phyloP scores from a whole-genome alignment of 2,888 invertebrate species.

The Agonopterix alstromeriana region DNA sequence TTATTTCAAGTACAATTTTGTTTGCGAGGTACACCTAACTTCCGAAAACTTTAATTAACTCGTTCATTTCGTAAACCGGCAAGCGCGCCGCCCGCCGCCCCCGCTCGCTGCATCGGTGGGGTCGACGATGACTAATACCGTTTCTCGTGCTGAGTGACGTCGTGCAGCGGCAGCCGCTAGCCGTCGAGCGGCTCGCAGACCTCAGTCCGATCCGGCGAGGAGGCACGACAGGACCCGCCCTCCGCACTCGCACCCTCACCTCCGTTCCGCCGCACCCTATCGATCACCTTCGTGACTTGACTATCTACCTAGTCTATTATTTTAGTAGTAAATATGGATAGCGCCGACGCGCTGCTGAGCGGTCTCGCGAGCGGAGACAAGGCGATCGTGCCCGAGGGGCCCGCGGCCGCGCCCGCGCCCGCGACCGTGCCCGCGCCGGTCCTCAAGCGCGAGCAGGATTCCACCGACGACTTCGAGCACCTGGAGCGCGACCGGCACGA shows the following conservation, averaged over 20 bases:
- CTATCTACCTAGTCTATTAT: slow-evolving; percentile 8
- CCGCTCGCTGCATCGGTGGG: slow-evolving; percentile 34
- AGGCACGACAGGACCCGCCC: slow-evolving; percentile 56
- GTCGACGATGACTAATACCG: slow-evolving; percentile 68
- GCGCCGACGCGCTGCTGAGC: slow-evolving; percentile 48
- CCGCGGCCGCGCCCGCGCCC: slow-evolving; percentile 16
- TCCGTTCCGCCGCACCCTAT: slow-evolving; percentile 44
- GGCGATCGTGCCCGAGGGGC: slow-evolving; percentile 16
- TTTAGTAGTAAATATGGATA: slow-evolving; percentile 41
- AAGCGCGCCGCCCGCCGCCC: slow-evolving; percentile 36
- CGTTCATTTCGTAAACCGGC: background rate
- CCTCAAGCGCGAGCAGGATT: slow-evolving; percentile 80
- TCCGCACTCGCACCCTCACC: slow-evolving; percentile 44
- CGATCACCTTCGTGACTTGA: slow-evolving; percentile 30
- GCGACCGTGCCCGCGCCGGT: slow-evolving; percentile 18
- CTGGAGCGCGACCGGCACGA: slow-evolving; percentile 74
- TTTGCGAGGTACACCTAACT: background rate
- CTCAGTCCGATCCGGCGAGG: slow-evolving; percentile 59
- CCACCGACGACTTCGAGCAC: slow-evolving; percentile 85
- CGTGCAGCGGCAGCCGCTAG: slow-evolving; percentile 42
- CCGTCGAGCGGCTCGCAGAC: slow-evolving; percentile 27
- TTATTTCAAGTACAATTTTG: background rate
- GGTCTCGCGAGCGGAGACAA: slow-evolving; percentile 54
- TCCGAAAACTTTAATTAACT: background rate
- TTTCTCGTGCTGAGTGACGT: slow-evolving; percentile 66